These are phyloP conservation scores for Climacteris rufus DNA, from an alignment of 2,113 vertebrate genomes.

Conservation along the genomic window DNA sequence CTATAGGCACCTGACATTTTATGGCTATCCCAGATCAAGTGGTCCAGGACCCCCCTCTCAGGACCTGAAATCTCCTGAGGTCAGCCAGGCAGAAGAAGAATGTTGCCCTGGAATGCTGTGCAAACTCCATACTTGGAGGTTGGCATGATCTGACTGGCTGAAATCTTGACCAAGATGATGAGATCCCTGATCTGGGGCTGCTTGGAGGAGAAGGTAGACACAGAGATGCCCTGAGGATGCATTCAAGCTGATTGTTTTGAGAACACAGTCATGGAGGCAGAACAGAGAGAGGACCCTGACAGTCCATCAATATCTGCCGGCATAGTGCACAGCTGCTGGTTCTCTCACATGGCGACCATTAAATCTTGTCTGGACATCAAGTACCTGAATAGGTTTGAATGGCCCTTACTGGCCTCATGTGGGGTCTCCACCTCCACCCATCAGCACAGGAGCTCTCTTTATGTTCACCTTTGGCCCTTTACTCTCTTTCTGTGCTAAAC, in stretches of 20 bases:
- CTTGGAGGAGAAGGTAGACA: neutral
- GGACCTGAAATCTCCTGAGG: neutral
- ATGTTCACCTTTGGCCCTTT: neutral
- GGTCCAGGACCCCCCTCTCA: neutral
- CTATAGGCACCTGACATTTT: neutral
- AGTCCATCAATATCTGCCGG: constrained; percentile 63
- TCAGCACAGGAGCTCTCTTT: neutral
- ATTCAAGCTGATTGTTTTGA: neutral
- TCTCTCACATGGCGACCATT: neutral
- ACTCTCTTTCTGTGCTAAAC: neutral
- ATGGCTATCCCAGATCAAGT: neutral
- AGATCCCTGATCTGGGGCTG: neutral
- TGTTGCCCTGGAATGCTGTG: neutral
- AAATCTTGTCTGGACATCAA: neutral
- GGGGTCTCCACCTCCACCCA: neutral
- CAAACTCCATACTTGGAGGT: neutral
- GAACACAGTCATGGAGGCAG: neutral
- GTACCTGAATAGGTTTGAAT: neutral
- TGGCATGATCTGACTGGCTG: neutral
- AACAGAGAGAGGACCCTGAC: neutral
- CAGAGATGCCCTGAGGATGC: neutral
- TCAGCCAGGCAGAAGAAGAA: neutral
- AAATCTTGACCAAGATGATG: neutral
- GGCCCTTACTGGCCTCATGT: neutral
- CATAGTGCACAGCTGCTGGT: neutral